Evolutionary conservation across 2,888 invertebrate species (phyloP).

Genomic region (Tuta absoluta): DNA sequence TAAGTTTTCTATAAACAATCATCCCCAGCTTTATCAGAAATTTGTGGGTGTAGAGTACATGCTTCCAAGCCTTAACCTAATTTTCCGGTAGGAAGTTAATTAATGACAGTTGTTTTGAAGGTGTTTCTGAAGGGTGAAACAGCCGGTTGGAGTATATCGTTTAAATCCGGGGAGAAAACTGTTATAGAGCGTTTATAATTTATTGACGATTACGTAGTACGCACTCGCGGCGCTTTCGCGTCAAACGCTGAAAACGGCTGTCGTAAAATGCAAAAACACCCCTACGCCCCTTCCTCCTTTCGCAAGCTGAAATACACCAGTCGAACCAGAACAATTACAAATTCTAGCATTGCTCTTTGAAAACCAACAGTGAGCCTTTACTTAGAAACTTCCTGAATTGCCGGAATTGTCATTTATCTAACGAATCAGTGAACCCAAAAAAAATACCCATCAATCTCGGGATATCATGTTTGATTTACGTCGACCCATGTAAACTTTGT

Average conservation of each 20-base stretch:
- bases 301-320: slow-evolving; percentile 21
- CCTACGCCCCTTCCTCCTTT: slow-evolving; percentile 38
- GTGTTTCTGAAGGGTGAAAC: slow-evolving; percentile 39
- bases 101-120: slow-evolving; percentile 44
- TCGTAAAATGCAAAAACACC: slow-evolving; percentile 54
- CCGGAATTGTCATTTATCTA: not conserved
- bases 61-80: not conserved
- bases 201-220: slow-evolving; percentile 53
- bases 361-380: slow-evolving; percentile 17
- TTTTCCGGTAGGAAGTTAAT: slow-evolving; percentile 35
- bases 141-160: slow-evolving; percentile 33
- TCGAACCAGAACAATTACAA: slow-evolving; percentile 29
- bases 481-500: slow-evolving; percentile 19
- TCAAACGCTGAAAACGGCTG: slow-evolving; percentile 41
- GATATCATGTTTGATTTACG: slow-evolving; percentile 16
- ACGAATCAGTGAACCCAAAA: not conserved
- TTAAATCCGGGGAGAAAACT: slow-evolving; percentile 44
- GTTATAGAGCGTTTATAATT: slow-evolving; percentile 52
- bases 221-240: slow-evolving; percentile 48
- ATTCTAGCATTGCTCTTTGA: slow-evolving; percentile 28
- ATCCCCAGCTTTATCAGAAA: not conserved
- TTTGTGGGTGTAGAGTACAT: not conserved
- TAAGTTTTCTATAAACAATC: slow-evolving; percentile 4
- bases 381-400: not conserved
- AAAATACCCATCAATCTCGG: slow-evolving; percentile 11